These are phyloP conservation scores for Ectemnius continuus DNA, from an alignment of 2,888 invertebrate genomes.

Conservation along the genomic window DNA sequence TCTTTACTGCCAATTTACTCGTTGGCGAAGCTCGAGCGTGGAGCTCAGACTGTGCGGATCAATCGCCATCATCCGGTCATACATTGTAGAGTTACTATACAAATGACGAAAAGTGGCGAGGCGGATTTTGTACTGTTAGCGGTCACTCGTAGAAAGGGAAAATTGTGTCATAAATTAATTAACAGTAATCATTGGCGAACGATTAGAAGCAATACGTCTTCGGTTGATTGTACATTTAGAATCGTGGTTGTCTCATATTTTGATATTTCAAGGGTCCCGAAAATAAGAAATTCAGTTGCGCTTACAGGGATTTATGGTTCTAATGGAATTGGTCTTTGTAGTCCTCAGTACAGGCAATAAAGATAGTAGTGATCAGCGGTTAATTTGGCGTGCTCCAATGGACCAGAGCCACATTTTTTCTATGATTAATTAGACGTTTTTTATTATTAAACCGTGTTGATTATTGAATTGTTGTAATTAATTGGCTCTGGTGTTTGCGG, in stretches of 20 bases:
- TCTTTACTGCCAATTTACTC: constrained; percentile 15
- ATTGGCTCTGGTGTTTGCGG: no score
- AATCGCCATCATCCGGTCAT: constrained; percentile 3
- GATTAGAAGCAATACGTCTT: background rate
- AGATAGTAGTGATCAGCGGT: no score
- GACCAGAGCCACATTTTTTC: no score
- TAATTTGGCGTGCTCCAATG: no score
- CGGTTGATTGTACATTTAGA: background rate
- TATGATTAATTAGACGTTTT: no score
- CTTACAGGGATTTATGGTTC: no score
- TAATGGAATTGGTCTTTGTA: no score
- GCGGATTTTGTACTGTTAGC: constrained; percentile 18
- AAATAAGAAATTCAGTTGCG: no score
- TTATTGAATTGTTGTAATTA: no score
- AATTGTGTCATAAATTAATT: constrained; percentile 5
- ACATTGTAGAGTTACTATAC: constrained; percentile 2
- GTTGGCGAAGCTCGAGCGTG: background rate
- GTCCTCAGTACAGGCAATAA: no score
- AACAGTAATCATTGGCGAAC: constrained; percentile 3
- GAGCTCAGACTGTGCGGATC: constrained; percentile 5
- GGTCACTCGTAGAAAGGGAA: constrained; percentile 17
- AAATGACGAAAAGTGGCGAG: background rate
- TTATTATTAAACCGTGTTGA: no score
- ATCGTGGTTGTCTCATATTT: background rate
- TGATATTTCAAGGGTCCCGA: background rate